Evolutionary conservation across 2,113 vertebrate genomes (phyloP), one percentile per base, ranked within the genome.

Genomic region (Lepus americanus): DNA sequence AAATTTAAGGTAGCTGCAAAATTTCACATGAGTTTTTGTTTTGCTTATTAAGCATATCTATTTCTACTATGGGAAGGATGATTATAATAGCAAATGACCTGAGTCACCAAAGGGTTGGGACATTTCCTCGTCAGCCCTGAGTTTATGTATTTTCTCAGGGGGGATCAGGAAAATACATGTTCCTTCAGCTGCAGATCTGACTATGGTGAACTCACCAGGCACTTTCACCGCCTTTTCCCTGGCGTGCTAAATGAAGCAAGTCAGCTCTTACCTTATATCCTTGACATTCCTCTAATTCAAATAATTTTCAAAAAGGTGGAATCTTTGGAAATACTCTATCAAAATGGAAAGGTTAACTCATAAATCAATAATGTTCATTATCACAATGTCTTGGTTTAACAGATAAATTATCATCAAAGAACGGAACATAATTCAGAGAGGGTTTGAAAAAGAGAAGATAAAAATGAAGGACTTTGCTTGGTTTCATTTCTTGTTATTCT

Each of bases 251-350:
- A 94, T 33, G 29, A 92, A 90, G 5, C 31, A 80, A 80, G n/a
- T 66, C 39, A 66, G 17, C 1, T 87, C 17, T 70, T 11, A 88
- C 0, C 81, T 76, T 55, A 73, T 44, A 66, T 61, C 80, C 6
- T 73, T 69, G 82, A 67, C 81, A 91, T 78, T 86, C 9, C 27
- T 79, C 4, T 72, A 70, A 70, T 20, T 27, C 39, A 69, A 89
- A 82, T 79, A 93, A 73, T 92, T 93, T 94, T 92, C 69, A 67
- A 91, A n/a, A 82, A 31, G 6, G 53, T 36, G 69, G 74, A 55
- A 3, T 55, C 23, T 81, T 17, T 17, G 80, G 51, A 92, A 90
- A 85, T n/a, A 86, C 25, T 19, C 69, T 76, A 72, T 72, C 27
- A 82, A 81, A 93, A 73, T 4, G 67, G 12, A 3, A 88, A 87